Evolutionary conservation across 2,113 vertebrate genomes (phyloP).

Genomic region (Oreochromis tanganicae): DNA sequence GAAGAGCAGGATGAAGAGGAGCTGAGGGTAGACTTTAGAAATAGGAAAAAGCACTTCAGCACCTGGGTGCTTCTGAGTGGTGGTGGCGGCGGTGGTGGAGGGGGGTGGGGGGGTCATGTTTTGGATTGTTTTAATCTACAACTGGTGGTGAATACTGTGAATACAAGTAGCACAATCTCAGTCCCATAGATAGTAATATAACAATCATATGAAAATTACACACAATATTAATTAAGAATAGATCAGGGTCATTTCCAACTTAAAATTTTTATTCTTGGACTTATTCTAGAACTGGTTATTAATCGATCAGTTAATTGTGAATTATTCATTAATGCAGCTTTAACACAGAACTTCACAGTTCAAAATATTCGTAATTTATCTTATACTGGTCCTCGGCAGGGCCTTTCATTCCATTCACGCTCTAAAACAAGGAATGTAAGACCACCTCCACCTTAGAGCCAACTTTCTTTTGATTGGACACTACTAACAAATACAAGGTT

Average conservation of each 20-base stretch:
- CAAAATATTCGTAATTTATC: not conserved
- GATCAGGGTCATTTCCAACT: not conserved
- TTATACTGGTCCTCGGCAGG: not conserved
- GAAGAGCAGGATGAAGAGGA: not conserved
- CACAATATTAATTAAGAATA: not conserved
- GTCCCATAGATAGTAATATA: not conserved
- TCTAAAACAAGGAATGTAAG: not conserved
- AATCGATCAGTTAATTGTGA: not conserved
- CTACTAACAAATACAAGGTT: not conserved
- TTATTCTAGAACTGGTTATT: not conserved
- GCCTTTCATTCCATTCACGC: not conserved
- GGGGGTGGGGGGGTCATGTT: not conserved
- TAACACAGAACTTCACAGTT: not conserved
- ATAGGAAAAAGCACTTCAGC: not conserved
- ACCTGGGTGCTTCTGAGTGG: not conserved
- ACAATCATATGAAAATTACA: not conserved
- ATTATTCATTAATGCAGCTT: not conserved
- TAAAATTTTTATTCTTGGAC: not conserved
- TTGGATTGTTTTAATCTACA: not conserved
- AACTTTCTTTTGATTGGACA: not conserved
- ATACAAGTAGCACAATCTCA: not conserved
- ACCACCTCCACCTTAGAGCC: not conserved
- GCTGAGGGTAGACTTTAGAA: not conserved
- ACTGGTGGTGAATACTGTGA: not conserved
- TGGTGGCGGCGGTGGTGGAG: not conserved